These are phyloP conservation scores for Phodopus roborovskii DNA, from an alignment of 2,113 vertebrate genomes.

Conservation along the genomic window DNA sequence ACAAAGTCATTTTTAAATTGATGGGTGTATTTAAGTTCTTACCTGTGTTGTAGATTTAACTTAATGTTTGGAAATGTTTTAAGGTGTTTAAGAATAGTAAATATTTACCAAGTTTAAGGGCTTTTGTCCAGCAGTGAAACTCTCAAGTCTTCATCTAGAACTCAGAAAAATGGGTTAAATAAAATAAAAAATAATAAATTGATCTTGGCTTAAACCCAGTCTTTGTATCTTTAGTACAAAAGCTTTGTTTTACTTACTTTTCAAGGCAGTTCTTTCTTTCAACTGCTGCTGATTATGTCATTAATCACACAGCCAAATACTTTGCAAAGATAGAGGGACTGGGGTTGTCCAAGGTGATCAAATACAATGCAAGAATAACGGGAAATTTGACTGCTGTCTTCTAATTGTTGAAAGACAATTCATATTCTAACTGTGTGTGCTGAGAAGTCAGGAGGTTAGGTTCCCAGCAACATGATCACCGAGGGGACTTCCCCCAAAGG, in stretches of 20 bases:
- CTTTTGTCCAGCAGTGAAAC: background rate
- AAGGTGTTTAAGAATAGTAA: constrained; percentile 22
- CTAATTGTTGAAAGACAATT: background rate
- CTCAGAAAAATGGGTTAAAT: background rate
- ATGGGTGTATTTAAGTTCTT: background rate
- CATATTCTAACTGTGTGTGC: background rate
- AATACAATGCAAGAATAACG: background rate
- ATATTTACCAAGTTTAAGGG: background rate
- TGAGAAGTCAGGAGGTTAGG: background rate
- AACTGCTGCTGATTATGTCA: background rate
- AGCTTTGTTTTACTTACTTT: background rate
- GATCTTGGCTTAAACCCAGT: background rate
- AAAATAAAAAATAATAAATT: constrained; percentile 23
- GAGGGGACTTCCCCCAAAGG: background rate
- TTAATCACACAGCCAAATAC: background rate
- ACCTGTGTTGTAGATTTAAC: background rate
- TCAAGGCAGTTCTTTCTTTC: background rate
- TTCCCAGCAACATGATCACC: background rate
- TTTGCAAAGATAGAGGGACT: constrained; percentile 5
- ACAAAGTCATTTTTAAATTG: constrained; percentile 9
- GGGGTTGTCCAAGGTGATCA: background rate
- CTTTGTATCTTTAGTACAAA: constrained; percentile 3
- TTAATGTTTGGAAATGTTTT: constrained; percentile 27
- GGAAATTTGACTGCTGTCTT: background rate
- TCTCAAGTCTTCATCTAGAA: background rate